phyloP scores from a whole-genome alignment of 2,113 vertebrate species.

The Oryzias melastigma region DNA sequence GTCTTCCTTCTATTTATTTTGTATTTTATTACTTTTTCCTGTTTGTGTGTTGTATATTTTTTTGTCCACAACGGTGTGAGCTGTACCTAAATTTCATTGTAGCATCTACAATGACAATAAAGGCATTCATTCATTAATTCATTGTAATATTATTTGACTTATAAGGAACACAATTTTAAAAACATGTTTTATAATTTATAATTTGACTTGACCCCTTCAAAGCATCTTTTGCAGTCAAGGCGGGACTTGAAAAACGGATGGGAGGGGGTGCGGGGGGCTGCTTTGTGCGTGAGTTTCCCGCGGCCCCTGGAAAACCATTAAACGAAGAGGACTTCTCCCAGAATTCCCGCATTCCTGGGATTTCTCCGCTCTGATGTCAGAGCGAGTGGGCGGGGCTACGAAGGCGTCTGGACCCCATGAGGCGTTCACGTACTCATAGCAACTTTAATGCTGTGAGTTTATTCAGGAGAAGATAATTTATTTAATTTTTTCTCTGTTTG shows the following conservation, averaged over 20 bases:
- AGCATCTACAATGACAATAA: no score
- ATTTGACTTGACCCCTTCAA: no score
- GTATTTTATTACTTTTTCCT: no score
- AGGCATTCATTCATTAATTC: no score
- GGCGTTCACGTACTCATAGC: constrained; percentile 28
- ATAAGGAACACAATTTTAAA: no score
- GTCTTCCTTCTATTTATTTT: no score
- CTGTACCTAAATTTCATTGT: no score
- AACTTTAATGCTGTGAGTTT: not conserved
- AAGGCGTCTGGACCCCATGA: constrained; percentile 41
- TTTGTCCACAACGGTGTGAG: no score
- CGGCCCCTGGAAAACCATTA: constrained; percentile 74
- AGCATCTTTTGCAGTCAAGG: not conserved
- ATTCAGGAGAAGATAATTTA: no score
- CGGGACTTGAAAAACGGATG: constrained; percentile 44
- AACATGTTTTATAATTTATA: no score
- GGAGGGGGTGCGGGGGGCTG: constrained; percentile 46
- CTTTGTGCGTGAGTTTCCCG: constrained; percentile 67
- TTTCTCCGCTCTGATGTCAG: constrained; percentile 78
- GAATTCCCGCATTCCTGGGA: constrained; percentile 72
- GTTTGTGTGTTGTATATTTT: no score
- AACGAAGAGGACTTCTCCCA: constrained; percentile 71
- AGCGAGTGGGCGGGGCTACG: constrained; percentile 45
- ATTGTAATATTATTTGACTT: no score
- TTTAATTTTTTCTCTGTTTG: not conserved